Evolutionary conservation across 2,888 invertebrate species (phyloP), one percentile per base, ranked within the genome.

Genomic region (Eupithecia vulgata): DNA sequence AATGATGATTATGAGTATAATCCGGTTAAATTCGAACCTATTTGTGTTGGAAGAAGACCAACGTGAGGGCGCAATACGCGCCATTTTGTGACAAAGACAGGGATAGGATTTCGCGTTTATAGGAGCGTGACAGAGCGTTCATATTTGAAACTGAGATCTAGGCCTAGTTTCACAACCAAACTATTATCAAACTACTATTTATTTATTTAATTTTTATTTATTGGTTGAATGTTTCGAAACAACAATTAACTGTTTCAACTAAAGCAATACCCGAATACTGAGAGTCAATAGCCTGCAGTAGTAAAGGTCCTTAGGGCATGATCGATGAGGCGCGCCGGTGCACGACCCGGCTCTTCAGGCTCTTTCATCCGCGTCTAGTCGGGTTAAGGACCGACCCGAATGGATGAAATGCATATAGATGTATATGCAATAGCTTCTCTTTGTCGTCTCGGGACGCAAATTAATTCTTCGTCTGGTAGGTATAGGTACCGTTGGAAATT

Each of bases 351-450:
- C 80, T 75, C 79, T 74, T 30, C 13, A 30, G 30, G 17, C 68
- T 76, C 74, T 81, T 85, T 84, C 84, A 64, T n/a, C 34, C 81
- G 81, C 76, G 89, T 88, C 89, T 88, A 89, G 88, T 78, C 75
- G 71, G 88, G 85, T 81, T 81, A 86, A 86, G 80, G 84, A 86
- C 86, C 87, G 79, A 76, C 21, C 21, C 25, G 57, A 57, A 57
- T 57, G 75, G 71, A 75, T 79, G 78, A 76, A 80, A 79, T 80
- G 48, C 42, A 42, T 42, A 42, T 42, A 42, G 42, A 42, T 15
- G 15, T 42, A 42, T 42, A n/a, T n/a, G 78, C 81, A 76, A 77
- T 70, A 78, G 73, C 80, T 80, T 82, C 77, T 76, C 84, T 83
- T 83, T 85, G 84, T 84, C 80, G 85, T 85, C 84, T 85, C 69